phyloP scores from a whole-genome alignment of 1,140 invertebrate genomes.

The Pseudachorutes palmiensis region DNA sequence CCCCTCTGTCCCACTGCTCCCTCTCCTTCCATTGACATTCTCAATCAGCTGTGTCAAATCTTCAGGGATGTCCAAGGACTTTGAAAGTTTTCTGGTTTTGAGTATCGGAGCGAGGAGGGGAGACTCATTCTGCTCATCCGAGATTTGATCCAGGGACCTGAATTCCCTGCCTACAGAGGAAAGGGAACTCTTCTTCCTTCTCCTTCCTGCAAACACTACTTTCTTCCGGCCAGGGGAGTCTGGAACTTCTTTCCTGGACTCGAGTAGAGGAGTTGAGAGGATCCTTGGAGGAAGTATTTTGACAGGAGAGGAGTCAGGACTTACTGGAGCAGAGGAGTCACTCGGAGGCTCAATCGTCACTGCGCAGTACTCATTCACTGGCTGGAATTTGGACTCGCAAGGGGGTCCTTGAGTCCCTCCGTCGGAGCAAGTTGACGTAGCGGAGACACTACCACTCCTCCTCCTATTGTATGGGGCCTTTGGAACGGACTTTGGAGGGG shows the following conservation, averaged over 20 bases:
- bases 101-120: slow-evolving; percentile 14
- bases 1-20: too few relatives aligned
- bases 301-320: slow-evolving; percentile 21
- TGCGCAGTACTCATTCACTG: slow-evolving; percentile 23
- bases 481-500: background rate
- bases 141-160: slow-evolving; percentile 36
- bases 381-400: background rate
- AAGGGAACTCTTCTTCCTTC: slow-evolving; percentile 26
- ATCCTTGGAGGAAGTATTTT: slow-evolving; percentile 8
- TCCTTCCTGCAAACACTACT: slow-evolving; percentile 21
- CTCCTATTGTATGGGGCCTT: background rate
- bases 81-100: slow-evolving; percentile 27
- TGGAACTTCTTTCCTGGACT: slow-evolving; percentile 1
- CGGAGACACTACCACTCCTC: background rate
- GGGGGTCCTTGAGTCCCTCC: background rate
- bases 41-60: slow-evolving; percentile 6
- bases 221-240: slow-evolving; percentile 18
- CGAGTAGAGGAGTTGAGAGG: background rate
- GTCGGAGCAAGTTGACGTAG: background rate
- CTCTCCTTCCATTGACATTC: background rate
- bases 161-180: slow-evolving; percentile 25
- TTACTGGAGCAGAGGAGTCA: slow-evolving; percentile 27
- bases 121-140: slow-evolving; percentile 6
- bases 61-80: slow-evolving; percentile 30
- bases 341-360: slow-evolving; percentile 36